phyloP scores from a whole-genome alignment of 2,113 vertebrate genomes.

The Dipodomys ordii region DNA sequence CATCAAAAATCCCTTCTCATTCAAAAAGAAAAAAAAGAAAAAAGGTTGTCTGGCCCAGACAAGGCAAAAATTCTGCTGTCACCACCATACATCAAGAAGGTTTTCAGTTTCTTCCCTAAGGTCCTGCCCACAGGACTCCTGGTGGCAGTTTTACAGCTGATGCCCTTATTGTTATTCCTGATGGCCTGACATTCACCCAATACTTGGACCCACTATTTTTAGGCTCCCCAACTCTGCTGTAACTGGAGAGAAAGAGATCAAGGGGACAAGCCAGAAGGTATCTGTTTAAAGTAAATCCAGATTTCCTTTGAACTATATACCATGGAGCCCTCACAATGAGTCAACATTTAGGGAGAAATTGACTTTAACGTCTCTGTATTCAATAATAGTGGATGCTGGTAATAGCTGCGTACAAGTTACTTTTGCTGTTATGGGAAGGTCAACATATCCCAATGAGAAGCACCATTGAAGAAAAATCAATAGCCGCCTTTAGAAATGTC shows the following conservation, averaged over 20 bases:
- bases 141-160: background rate
- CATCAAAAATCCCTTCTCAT: constrained; percentile 94
- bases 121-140: constrained; percentile 81
- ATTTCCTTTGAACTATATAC: background rate
- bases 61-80: constrained; percentile 90
- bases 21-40: constrained; percentile 82
- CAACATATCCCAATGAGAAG: constrained; percentile 9
- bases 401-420: constrained; percentile 12
- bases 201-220: background rate
- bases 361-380: background rate
- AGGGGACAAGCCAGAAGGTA: background rate
- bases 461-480: constrained; percentile 63
- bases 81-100: constrained; percentile 93
- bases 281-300: background rate
- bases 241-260: background rate
- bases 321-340: background rate
- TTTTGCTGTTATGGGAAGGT: constrained; percentile 58
- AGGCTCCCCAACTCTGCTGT: background rate
- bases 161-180: background rate
- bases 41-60: constrained; percentile 94
- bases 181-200: background rate
- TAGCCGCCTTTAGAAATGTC: constrained; percentile 69
- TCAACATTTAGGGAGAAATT: background rate
- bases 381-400: background rate
- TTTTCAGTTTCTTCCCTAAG: background rate